Conservation (phyloP, 2,797 vertebrate species). For the Mus spretus region DNA sequence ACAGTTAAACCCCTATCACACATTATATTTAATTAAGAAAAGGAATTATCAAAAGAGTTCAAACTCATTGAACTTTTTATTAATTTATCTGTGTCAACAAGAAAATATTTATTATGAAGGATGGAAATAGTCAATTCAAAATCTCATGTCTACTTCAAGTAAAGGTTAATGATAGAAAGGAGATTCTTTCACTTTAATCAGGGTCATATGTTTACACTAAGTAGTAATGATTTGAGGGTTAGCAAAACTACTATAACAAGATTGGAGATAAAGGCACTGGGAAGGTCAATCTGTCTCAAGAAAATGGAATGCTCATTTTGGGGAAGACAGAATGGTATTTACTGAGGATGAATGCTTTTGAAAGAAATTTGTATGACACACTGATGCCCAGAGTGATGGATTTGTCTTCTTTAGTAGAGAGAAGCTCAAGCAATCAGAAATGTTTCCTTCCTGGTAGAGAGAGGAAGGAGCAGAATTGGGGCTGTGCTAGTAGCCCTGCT, state of each 20-base stretch:
- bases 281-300: not conserved
- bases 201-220: not conserved
- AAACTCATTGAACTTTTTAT: not conserved
- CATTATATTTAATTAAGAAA: slow-evolving; percentile 38
- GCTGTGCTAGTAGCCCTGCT: not conserved
- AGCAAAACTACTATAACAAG: not conserved
- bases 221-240: not conserved
- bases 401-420: not conserved
- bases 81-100: slow-evolving; percentile 12
- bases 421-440: not conserved
- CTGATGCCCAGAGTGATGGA: not conserved
- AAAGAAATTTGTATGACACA: not conserved
- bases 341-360: not conserved
- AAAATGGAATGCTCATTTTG: not conserved
- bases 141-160: not conserved
- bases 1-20: not conserved
- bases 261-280: not conserved
- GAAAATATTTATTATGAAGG: not conserved
- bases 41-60: not conserved
- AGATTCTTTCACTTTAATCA: slow-evolving; percentile 1
- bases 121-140: not conserved
- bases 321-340: not conserved
- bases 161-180: not conserved
- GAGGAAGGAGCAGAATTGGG: not conserved
- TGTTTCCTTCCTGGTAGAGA: not conserved